Base-by-base conservation (phyloP, 2,797 vertebrate species). In the Etheostoma perlongum region DNA sequence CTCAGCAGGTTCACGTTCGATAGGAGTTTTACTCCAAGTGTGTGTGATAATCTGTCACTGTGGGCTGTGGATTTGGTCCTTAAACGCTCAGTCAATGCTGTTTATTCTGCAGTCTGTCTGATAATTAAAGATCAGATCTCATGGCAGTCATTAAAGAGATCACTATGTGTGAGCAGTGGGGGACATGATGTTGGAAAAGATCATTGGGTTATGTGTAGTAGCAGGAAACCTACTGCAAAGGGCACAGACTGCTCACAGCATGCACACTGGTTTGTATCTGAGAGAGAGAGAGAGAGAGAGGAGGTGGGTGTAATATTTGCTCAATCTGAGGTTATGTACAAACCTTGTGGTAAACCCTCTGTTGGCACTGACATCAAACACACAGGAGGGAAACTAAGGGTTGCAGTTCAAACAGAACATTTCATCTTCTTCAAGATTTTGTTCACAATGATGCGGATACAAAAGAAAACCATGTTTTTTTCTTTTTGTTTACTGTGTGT, bases 101-200 rank as follows among this genome's bases (percentile, higher is more conserved):
- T 78, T 82, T 71, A 51, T 81, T 69, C 63, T 23, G 62, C 77
- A 70, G 74, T 61, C 78, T 44, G 66, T 80, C 74, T 86, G 80
- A 89, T 82, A 73, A 81, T 84, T 85, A 84, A 84, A 88, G 85
- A 83, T 84, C 69, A 85, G 69, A 87, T 81, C 78, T 72, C 84
- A 67, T 72, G 76, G 81, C 72, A 58, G 84, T 77, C 78, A 81
- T 82, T 83, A 88, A 79, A 81, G 51, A 59, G 65, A 80, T 80
- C 70, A 73, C 52, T 49, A 23, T 83, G 71, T 81, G 69, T 49
- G 68, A 73, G 33, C 67, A 12, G 33, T 44, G 36, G 58, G 66
- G 53, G 63, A 67, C 70, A 33, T 6, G 33, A 33, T 67, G 67
- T 79, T 52, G 58, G 70, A 78, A 82, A 87, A 86, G 82, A 90